Base-by-base conservation (phyloP, 2,797 vertebrate species). In the Euphonia xanthogaster region DNA sequence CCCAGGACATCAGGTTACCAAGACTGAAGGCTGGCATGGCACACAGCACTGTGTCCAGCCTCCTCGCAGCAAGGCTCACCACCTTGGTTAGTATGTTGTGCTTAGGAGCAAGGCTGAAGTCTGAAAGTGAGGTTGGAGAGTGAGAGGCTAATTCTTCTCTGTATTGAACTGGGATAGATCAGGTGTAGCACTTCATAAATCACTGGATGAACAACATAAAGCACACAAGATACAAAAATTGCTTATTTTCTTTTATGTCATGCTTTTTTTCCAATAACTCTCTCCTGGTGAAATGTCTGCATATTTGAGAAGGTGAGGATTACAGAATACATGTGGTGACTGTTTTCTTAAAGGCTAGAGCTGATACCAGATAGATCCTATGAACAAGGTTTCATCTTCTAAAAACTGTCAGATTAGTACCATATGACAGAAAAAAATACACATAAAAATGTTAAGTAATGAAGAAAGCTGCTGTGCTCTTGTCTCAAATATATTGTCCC, bases 41-140 rank as follows among this genome's bases (percentile, higher is more conserved):
- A 57, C n/a, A n/a, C 5, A 63, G 30, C 30, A 6, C 25, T 30
- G 12, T 48, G 25, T 70, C 19, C 50, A 33, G 33, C 20, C n/a
- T 61, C 35, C 71, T 84, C 0, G 1, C 4, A 62, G 44, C 9
- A 89, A 51, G 13, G 31, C n/a, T 80, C 50, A 27, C 30, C 0
- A 0, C 33, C 10, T 53, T 2, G 0, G 11, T 28, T 82, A 31
- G 22, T 15, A 6, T 24, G 12, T 25, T 30, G 0, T 9, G 16
- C 12, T 81, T 31, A 54, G 28, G 18, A 86, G 17, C 0, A 0
- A 74, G 47, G 39, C 10, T 2, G 2, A 73, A 50, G 47, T 37
- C 57, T 90, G 51, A 45, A 83, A 78, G 15, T 19, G 73, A 60
- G 19, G 2, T 21, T 66, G 21, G 37, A 66, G n/a, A 44, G 16